phyloP scores from a whole-genome alignment of 2,797 vertebrate species.

The Melanotaenia parkinsoni region DNA sequence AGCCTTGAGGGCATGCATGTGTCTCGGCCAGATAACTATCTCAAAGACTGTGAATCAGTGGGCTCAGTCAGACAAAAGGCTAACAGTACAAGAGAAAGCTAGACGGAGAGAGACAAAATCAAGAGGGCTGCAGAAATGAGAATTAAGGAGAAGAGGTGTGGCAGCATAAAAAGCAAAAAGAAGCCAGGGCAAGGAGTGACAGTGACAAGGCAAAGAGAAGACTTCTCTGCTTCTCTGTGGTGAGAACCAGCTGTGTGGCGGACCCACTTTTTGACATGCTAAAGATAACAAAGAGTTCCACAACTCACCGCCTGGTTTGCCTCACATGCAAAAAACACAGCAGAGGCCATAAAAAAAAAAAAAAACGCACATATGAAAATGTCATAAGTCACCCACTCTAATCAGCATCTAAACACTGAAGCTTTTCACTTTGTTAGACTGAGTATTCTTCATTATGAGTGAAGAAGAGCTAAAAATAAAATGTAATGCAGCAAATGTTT shows the following conservation, averaged over 20 bases:
- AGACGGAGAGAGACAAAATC: constrained; percentile 35
- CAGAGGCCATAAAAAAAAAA: constrained; percentile 32
- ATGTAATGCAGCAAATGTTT: constrained; percentile 12
- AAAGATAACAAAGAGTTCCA: constrained; percentile 62
- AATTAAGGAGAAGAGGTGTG: constrained; percentile 20
- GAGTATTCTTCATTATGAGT: constrained; percentile 15
- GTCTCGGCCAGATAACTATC: constrained; percentile 76
- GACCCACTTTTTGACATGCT: constrained; percentile 61
- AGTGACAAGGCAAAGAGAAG: constrained; percentile 25
- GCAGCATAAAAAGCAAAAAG: neutral
- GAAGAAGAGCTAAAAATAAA: constrained; percentile 9
- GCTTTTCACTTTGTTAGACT: neutral
- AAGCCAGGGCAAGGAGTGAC: neutral
- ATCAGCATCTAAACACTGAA: neutral
- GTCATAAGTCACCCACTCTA: constrained; percentile 16
- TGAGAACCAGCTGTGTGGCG: constrained; percentile 65
- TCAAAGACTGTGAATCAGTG: constrained; percentile 74
- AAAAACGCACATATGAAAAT: constrained; percentile 24
- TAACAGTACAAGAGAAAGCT: constrained; percentile 45
- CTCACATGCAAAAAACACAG: constrained; percentile 42
- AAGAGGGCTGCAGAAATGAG: constrained; percentile 7
- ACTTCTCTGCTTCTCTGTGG: constrained; percentile 53
- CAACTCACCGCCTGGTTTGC: constrained; percentile 41
- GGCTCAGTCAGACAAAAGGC: constrained; percentile 74
- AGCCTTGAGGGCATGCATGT: constrained; percentile 63